Evolutionary conservation across 2,113 vertebrate species (phyloP).

Genomic region (Clinocottus analis): DNA sequence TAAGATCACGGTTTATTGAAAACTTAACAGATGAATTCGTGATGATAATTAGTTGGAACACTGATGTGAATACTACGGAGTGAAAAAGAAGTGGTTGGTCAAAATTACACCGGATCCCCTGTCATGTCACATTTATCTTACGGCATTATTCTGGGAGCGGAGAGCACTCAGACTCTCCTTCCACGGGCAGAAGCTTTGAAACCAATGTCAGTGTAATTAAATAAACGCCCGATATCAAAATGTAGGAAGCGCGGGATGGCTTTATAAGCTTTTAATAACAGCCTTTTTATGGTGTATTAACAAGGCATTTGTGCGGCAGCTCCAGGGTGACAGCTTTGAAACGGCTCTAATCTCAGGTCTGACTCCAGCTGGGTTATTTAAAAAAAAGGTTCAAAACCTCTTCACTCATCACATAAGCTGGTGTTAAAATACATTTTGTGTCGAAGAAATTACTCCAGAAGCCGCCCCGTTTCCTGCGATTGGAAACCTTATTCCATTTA

Average conservation of each 20-base stretch:
- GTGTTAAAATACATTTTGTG: not conserved
- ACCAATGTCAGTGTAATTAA: slow-evolving; percentile 31
- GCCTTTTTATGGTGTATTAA: slow-evolving; percentile 27
- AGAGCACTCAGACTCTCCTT: not conserved
- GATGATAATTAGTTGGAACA: not conserved
- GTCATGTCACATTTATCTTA: not conserved
- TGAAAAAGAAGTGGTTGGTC: not conserved
- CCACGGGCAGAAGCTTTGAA: slow-evolving; percentile 27
- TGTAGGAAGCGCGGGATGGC: not conserved
- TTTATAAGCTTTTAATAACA: slow-evolving; percentile 32
- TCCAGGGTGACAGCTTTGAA: slow-evolving; percentile 4
- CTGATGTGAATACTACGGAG: not conserved
- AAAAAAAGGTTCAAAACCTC: slow-evolving; percentile 2
- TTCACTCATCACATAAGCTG: slow-evolving; percentile 7
- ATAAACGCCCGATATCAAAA: slow-evolving; percentile 27
- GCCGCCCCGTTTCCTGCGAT: not conserved
- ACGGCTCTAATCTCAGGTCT: slow-evolving; percentile 18
- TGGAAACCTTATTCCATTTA: not conserved
- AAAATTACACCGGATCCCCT: not conserved
- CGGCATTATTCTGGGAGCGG: not conserved
- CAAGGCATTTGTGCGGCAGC: slow-evolving; percentile 7
- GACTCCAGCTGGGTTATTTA: slow-evolving; percentile 36
- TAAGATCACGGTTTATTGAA: not conserved
- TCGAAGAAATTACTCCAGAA: slow-evolving; percentile 10
- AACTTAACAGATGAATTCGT: not conserved